phyloP scores from a whole-genome alignment of 2,888 invertebrate species.

The Capitulum mitella region DNA sequence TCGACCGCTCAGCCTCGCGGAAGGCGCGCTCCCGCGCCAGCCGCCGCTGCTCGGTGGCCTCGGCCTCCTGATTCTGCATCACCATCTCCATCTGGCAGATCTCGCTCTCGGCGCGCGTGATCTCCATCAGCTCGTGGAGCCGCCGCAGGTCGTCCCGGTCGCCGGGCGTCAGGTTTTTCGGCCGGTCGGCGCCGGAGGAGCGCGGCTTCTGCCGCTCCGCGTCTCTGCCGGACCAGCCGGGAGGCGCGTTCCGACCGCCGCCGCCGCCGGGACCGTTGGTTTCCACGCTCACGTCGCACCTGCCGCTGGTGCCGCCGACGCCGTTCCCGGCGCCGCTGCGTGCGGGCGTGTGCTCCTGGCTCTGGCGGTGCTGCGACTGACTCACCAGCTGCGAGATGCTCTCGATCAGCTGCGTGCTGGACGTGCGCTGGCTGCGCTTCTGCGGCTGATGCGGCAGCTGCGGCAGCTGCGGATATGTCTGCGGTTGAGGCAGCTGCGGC shows the following conservation, averaged over 20 bases:
- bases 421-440: neutral
- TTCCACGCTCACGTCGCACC: too few species aligned
- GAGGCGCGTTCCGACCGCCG: neutral
- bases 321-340: neutral
- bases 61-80: conserved; percentile 13
- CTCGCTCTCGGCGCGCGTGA: neutral
- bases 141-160: neutral
- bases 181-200: too few species aligned
- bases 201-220: neutral
- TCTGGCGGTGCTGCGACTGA: neutral
- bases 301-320: neutral
- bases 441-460: neutral
- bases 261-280: neutral
- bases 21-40: neutral
- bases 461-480: too few species aligned
- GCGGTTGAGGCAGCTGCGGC: neutral
- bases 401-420: neutral
- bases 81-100: conserved; percentile 19
- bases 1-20: neutral
- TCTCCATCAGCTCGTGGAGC: conserved; percentile 8
- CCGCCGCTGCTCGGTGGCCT: conserved; percentile 1
- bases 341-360: neutral
- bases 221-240: neutral
- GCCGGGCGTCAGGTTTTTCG: neutral
- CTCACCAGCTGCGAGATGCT: neutral